These are phyloP conservation scores for Urocitellus parryii DNA, from an alignment of 2,113 vertebrate genomes.

Conservation along the genomic window DNA sequence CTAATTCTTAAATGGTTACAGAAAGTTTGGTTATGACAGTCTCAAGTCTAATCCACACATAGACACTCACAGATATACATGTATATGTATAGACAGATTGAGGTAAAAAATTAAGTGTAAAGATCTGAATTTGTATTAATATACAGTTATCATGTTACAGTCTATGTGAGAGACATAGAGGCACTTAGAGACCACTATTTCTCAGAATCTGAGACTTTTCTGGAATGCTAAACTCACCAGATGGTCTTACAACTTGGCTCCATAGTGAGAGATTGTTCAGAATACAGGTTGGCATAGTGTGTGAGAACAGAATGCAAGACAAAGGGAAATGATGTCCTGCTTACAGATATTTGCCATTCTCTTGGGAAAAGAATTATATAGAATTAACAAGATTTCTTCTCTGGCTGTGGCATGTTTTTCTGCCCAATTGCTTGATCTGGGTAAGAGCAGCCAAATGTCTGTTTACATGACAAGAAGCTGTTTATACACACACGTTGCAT, in stretches of 20 bases:
- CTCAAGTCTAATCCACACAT: neutral
- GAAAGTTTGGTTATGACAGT: neutral
- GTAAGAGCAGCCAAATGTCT: conserved; percentile 46
- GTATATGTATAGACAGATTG: neutral
- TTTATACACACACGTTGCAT: neutral
- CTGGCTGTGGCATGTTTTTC: neutral
- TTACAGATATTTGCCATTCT: neutral
- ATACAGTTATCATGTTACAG: neutral
- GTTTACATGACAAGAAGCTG: conserved; percentile 17
- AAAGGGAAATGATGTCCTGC: conserved; percentile 22
- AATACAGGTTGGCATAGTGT: conserved; percentile 30
- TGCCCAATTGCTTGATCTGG: conserved; percentile 18
- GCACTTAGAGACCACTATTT: neutral
- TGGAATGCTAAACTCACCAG: conserved; percentile 51
- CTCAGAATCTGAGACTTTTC: neutral
- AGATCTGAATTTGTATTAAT: neutral
- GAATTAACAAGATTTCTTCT: neutral
- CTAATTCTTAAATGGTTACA: neutral
- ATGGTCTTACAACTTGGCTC: conserved; percentile 58
- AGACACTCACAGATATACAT: neutral
- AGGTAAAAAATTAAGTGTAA: neutral
- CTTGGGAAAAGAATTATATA: neutral
- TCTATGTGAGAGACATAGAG: neutral
- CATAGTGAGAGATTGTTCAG: conserved; percentile 24
- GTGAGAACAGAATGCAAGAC: conserved; percentile 59